Base-by-base conservation (phyloP, 2,797 vertebrate genomes). In the Helicolenus hilgendorfi region DNA sequence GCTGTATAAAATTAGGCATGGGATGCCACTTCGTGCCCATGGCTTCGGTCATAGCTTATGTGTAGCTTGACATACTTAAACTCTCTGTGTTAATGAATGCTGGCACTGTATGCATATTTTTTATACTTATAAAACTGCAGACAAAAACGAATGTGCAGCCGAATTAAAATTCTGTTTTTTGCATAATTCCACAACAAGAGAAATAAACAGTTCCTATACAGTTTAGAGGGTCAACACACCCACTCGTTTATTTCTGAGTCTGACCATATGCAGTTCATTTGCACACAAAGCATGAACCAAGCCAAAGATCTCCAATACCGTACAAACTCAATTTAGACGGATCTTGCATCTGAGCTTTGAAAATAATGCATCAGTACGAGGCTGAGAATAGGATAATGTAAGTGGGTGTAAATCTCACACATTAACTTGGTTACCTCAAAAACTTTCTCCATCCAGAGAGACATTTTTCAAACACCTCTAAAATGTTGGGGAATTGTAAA, bases 181-280 rank as follows among this genome's bases (percentile, higher is more conserved):
- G 67, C 69, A 72, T 65, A 65, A 82, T 56, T 38, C 29, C 55
- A 59, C 26, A 45, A 69, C 14, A 70, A 69, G 10, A 75, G 85
- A 83, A 69, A 31, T 36, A 77, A 74, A 76, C n/a, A 79, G 29
- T 69, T 82, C 64, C 77, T 86, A 83, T 86, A 87, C 63, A 73
- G 78, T 85, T 38, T 76, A 63, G 55, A 76, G 59, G 89, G 84
- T 93, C 91, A 91, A 63, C 58, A 83, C 84, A 45, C 90, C 87
- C 87, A 92, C 86, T 88, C 64, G 4, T 75, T 81, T 13, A 38
- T 77, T 79, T 62, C 77, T 81, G 89, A 76, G 74, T 82, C 77
- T 81, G 89, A 76, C 86, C 83, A 53, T 59, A 83, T 70, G 38
- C 71, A 68, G 68, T 85, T 89, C 27, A 89, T 83, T 83, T 81